A percentile compares a stretch with the other conserved stretches of the same genome.
Conservation (phyloP, 1,140 invertebrate genomes). For the Saxidomus purpurata region DNA sequence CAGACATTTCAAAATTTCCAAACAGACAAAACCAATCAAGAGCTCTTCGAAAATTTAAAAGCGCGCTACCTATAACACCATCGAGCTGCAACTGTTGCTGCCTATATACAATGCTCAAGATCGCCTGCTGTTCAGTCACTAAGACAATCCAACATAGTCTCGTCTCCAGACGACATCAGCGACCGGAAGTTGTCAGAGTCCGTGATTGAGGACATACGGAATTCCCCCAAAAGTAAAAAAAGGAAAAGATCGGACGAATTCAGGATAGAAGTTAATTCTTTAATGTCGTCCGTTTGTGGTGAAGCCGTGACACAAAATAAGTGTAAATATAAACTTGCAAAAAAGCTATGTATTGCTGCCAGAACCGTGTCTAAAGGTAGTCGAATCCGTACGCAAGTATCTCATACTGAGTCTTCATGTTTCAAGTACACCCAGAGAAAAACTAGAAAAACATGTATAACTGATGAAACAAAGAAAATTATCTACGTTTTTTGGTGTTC, state of each 20-base stretch:
- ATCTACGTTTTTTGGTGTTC: neutral
- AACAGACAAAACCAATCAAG: neutral
- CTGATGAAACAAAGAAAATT: neutral
- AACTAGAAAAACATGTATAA: constrained; percentile 1
- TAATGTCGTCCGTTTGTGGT: neutral
- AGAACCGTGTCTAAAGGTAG: neutral
- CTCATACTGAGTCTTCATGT: constrained; percentile 2
- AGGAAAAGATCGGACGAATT: neutral
- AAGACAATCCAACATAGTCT: neutral
- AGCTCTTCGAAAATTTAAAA: constrained; percentile 23
- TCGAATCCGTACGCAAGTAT: neutral
- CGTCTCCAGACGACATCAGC: neutral
- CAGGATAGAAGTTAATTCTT: neutral
- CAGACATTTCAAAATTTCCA: neutral
- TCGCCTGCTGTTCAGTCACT: neutral
- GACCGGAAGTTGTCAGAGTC: neutral
- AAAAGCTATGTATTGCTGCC: neutral
- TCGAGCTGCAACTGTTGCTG: neutral
- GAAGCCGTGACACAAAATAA: constrained; percentile 7
- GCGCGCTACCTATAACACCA: neutral
- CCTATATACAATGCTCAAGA: neutral
- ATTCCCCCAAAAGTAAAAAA: neutral
- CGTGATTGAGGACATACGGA: neutral
- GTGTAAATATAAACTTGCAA: constrained; percentile 1
- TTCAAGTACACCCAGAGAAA: neutral